Base-by-base conservation (phyloP, 2,888 invertebrate species). In the Eumacrocentrus americanus region DNA sequence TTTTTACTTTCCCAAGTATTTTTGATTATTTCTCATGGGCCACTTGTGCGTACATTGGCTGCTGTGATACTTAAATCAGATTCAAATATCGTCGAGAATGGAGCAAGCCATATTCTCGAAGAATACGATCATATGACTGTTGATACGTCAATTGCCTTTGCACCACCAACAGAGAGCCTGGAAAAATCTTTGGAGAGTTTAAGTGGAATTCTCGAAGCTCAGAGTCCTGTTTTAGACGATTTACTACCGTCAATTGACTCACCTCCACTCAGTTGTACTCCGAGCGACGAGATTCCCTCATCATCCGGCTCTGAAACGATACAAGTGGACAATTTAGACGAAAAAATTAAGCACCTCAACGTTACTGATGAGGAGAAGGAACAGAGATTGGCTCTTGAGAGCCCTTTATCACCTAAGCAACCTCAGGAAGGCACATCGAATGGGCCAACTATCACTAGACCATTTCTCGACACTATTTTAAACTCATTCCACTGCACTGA, bases 341-440 rank as follows among this genome's bases (percentile, higher is more conserved):
- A 71, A 14, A 72, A 75, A 58, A 67, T 75, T 1, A 82, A 83
- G 62, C 81, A 87, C 60, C 83, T 88, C 53, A 95, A 95, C 80
- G 91, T 95, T 16, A 96, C 96, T 0, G 96, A 96, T 74, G 96
- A 97, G 78, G 95, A 97, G 76, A 97, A 97, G 74, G 90, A 93
- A 72, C 87, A 89, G 61, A 78, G 80, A 61, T 68, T 82, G 54
- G 82, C 82, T 22, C 69, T 76, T 20, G 77, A 78, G 66, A 69
- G 68, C 64, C 66, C 78, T 60, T 12, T 67, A 64, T 6, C 64
- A 60, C 54, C 71, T 66, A 50, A 23, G 52, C 61, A 67, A 44
- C 53, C 64, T 22, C 82, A 75, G 40, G 60, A 63, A 60, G 83
- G 84, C 38, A 81, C 86, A 47, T 82, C 83, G 18, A 87, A 83